These are phyloP conservation scores for Tineola bisselliella DNA, from an alignment of 2,888 invertebrate species.

Conservation along the genomic window DNA sequence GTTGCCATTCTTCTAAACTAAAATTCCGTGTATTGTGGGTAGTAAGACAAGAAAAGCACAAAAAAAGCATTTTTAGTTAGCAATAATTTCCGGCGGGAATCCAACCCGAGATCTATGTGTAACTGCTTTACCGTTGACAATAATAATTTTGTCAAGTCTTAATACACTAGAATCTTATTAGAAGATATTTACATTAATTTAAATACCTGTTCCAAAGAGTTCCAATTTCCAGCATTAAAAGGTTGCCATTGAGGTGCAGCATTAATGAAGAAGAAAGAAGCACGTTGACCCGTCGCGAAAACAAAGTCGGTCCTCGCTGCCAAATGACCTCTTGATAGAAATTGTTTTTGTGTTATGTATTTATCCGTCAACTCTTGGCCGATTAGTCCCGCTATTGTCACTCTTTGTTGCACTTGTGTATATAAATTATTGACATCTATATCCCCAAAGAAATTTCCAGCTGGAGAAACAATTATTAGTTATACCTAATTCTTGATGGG, in stretches of 20 bases:
- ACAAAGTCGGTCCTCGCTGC: constrained; percentile 59
- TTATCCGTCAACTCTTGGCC: constrained; percentile 19
- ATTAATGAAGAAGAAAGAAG: constrained; percentile 64
- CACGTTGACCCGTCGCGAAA: constrained; percentile 47
- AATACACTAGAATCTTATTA: too few relatives aligned
- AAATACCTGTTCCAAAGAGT: constrained; percentile 26
- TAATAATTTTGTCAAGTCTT: too few relatives aligned
- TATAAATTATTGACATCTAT: not conserved
- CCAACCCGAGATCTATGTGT: too few relatives aligned
- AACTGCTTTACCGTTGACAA: too few relatives aligned
- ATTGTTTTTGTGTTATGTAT: constrained; percentile 29
- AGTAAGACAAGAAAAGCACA: too few relatives aligned
- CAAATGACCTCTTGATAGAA: constrained; percentile 58
- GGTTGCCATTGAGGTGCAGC: constrained; percentile 65
- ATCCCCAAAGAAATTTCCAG: constrained; percentile 35
- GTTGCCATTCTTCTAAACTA: too few relatives aligned
- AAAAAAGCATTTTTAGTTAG: too few relatives aligned
- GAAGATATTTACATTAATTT: too few relatives aligned
- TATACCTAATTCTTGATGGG: too few relatives aligned
- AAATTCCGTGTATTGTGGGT: too few relatives aligned
- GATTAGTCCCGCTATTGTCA: constrained; percentile 7
- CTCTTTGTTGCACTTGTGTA: not conserved
- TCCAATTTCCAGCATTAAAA: constrained; percentile 50
- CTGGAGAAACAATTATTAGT: constrained; percentile 17
- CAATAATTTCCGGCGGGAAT: too few relatives aligned